Conservation (phyloP, 2,113 vertebrate genomes). For the Acrocephalus kingi region DNA sequence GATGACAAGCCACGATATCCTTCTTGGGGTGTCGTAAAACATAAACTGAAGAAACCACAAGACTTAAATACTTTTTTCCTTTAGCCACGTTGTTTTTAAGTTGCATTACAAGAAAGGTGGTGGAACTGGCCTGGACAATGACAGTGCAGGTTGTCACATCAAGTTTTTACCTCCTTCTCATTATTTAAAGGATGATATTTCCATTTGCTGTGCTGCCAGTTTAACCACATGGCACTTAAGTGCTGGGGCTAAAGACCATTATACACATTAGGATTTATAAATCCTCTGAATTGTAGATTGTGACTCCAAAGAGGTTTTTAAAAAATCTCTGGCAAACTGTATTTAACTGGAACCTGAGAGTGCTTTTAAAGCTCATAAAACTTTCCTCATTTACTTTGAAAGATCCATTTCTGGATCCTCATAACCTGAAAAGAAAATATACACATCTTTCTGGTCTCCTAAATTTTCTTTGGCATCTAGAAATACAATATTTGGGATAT, state of each 20-base stretch:
- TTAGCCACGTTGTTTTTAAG: neutral
- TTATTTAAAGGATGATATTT: neutral
- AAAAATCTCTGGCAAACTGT: neutral
- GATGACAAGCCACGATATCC: neutral
- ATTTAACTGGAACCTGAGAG: neutral
- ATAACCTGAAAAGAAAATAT: neutral
- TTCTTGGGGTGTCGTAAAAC: neutral
- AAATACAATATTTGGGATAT: neutral
- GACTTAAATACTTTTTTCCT: neutral
- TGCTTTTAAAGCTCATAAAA: conserved; percentile 3
- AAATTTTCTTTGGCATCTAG: neutral
- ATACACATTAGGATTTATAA: conserved; percentile 10
- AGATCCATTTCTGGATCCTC: neutral
- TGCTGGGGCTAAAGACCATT: neutral
- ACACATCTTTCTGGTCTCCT: neutral
- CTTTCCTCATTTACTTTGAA: neutral
- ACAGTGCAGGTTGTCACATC: neutral
- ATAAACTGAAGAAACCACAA: neutral
- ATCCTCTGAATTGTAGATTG: neutral
- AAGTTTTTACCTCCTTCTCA: neutral
- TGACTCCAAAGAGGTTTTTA: neutral
- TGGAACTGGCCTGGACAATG: neutral
- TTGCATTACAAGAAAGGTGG: neutral
- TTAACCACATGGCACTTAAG: neutral
- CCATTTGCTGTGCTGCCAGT: neutral